A percentile compares a stretch with the other conserved stretches of the same genome.
Evolutionary conservation across 1,140 invertebrate species (phyloP).

Genomic region (Halesus radiatus): DNA sequence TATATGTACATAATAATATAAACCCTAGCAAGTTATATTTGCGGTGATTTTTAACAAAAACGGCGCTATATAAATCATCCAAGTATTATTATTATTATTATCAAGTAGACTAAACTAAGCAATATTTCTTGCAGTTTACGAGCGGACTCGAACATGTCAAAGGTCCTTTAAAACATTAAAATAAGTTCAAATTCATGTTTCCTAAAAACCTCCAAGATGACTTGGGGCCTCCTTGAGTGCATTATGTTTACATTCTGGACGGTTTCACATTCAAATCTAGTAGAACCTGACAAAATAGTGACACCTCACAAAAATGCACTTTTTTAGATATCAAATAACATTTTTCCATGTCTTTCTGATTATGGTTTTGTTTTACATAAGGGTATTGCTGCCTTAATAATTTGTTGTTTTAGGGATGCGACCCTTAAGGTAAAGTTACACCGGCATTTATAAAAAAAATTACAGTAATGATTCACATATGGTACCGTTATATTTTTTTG

Average conservation of each 20-base stretch:
- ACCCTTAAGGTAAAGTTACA: constrained; percentile 16
- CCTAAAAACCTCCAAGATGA: neutral
- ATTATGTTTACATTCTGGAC: neutral
- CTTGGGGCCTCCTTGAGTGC: neutral
- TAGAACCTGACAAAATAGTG: neutral
- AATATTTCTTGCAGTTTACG: constrained; percentile 8
- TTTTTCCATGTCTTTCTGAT: neutral
- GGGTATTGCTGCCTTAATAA: neutral
- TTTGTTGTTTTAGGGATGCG: neutral
- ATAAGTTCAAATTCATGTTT: no score
- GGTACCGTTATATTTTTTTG: constrained; percentile 46
- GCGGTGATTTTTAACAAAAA: no score
- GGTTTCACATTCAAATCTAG: no score
- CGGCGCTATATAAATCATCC: no score
- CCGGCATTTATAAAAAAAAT: neutral
- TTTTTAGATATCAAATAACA: neutral
- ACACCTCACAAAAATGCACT: neutral
- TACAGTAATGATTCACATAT: constrained; percentile 53
- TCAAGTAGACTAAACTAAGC: neutral
- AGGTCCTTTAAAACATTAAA: no score
- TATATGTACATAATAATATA: no score
- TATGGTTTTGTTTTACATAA: neutral
- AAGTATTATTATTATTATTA: no score
- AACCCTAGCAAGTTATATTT: no score
- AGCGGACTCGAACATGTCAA: neutral